Conservation (phyloP, 2,888 invertebrate genomes). For the Dryomyza anilis region DNA sequence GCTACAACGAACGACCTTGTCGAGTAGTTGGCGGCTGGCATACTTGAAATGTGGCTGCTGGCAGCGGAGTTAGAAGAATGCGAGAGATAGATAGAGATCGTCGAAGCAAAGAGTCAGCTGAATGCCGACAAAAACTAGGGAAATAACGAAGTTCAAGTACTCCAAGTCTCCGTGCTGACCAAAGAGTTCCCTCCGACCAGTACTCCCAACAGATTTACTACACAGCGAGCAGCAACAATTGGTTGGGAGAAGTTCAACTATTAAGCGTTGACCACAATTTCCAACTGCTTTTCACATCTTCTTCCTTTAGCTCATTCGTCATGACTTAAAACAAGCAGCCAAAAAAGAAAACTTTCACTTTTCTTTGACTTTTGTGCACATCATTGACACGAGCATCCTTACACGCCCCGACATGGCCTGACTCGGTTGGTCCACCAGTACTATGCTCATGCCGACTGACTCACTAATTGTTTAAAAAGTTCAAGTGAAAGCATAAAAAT, state of each 20-base stretch:
- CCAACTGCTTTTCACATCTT: neutral
- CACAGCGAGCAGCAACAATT: neutral
- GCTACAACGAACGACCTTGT: constrained; percentile 40
- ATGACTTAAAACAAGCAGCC: too few relatives aligned
- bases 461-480: constrained; percentile 20
- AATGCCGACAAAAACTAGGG: neutral
- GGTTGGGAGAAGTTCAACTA: neutral
- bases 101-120: neutral
- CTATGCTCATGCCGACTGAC: neutral
- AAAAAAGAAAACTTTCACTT: constrained; percentile 25
- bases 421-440: neutral
- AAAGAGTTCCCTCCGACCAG: neutral
- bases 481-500: constrained; percentile 27
- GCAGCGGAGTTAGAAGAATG: neutral
- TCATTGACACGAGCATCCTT: neutral
- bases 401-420: neutral
- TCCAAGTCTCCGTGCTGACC: neutral
- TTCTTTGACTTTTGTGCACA: constrained; percentile 14
- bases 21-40: neutral
- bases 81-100: neutral
- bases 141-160: neutral
- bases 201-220: neutral
- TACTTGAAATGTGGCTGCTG: neutral
- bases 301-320: neutral
- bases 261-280: neutral